Base-by-base conservation (phyloP, 2,888 invertebrate species). In the Lottia scabra region DNA sequence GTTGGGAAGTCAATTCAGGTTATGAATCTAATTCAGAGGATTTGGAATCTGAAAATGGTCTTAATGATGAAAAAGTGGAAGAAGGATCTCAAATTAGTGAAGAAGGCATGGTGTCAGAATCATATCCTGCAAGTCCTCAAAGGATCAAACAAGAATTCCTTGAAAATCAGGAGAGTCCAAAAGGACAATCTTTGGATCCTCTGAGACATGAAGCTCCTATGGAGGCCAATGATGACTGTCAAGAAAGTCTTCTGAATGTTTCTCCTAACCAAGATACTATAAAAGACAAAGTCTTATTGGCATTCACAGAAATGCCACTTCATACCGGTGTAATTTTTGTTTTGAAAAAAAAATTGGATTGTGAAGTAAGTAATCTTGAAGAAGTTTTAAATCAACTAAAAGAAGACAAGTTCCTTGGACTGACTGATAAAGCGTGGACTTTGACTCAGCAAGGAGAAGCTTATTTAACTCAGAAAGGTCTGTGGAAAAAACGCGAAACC, bases 361-460 rank as follows among this genome's bases (percentile, higher is more conserved):
- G 75, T 6, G 13, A 43, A n/a, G 64, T 69, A 13, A 76, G 74
- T 62, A 38, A 73, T 8, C 63, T 81, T 0, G 63, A 74, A 19
- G 62, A 63, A 1, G 46, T 76, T 19, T 38, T 80, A n/a, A 62
- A 75, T 44, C 70, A 75, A 48, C 73, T 75, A 65, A n/a, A 65
- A 27, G 23, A 65, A 26, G 66, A 68, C 8, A 77, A 76, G 13
- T 75, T 73, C 75, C 77, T 82, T 3, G 63, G 68, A n/a, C 67
- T 71, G 26, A 70, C 69, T 56, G 63, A 70, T 0, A 74, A 65
- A 12, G 63, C 76, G 0, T 82, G 80, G 79, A 72, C 65, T 45
- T 68, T 83, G 64, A 81, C 79, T 12, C 45, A 64, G 10, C 46
- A 70, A 27, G 83, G 83, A 27, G 72, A 77, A 16, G 44, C 76